Conservation (phyloP, 1,140 invertebrate genomes). For the Limonius californicus region DNA sequence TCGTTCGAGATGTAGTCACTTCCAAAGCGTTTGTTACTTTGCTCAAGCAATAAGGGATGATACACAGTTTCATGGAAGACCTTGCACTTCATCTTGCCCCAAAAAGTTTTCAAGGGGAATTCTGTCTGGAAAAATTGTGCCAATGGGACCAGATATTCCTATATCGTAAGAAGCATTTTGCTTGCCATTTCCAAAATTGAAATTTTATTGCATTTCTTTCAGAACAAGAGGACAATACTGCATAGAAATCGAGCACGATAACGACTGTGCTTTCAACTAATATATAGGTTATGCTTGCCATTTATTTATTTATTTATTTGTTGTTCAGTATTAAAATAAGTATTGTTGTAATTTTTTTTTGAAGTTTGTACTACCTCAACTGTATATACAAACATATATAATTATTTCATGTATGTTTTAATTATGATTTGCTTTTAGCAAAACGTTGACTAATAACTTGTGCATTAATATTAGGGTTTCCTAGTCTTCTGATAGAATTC, state of each 20-base stretch:
- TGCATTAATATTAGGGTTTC: too few species aligned
- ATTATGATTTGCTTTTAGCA: too few species aligned
- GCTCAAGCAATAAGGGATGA: constrained; percentile 55
- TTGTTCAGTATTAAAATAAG: too few species aligned
- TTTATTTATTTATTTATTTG: too few species aligned
- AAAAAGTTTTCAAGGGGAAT: constrained; percentile 50
- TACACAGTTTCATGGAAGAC: constrained; percentile 54
- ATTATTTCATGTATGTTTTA: too few species aligned
- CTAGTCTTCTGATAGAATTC: too few species aligned
- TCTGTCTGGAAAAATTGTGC: constrained; percentile 45
- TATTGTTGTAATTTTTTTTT: too few species aligned
- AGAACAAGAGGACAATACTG: constrained; percentile 60
- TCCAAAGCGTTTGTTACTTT: constrained; percentile 63
- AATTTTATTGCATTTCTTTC: constrained; percentile 37
- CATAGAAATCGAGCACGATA: constrained; percentile 54
- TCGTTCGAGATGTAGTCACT: constrained; percentile 60
- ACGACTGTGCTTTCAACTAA: constrained; percentile 57
- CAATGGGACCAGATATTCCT: constrained; percentile 50
- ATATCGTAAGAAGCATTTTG: neutral
- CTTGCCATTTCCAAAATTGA: too few species aligned
- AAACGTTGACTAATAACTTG: too few species aligned
- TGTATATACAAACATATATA: too few species aligned
- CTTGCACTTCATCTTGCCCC: constrained; percentile 57
- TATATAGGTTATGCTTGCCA: neutral
- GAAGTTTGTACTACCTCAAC: too few species aligned